Evolutionary conservation across 2,888 invertebrate species (phyloP).

Genomic region (Andrena fulva): DNA sequence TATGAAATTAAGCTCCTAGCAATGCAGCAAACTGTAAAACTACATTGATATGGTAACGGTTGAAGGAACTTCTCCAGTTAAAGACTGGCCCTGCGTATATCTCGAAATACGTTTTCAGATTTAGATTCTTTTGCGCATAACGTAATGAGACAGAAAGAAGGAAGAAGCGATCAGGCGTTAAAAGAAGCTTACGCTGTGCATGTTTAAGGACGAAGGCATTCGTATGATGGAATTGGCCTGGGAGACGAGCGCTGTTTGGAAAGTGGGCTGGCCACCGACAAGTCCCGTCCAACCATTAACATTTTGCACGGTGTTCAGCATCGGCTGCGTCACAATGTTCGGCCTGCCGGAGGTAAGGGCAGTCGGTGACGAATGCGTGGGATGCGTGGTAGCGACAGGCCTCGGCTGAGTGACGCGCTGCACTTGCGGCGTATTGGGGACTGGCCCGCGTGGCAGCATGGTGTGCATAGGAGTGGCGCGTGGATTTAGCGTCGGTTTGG

Average conservation of each 20-base stretch:
- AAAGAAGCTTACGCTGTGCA: slow-evolving; percentile 82
- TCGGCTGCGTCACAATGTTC: slow-evolving; percentile 77
- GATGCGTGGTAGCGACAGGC: slow-evolving; percentile 76
- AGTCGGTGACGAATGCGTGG: slow-evolving; percentile 80
- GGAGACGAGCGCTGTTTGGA: slow-evolving; percentile 81
- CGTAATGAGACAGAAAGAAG: background rate
- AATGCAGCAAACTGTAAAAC: background rate
- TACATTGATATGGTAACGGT: background rate
- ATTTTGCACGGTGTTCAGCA: slow-evolving; percentile 82
- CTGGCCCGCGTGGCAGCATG: slow-evolving; percentile 76
- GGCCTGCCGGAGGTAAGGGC: slow-evolving; percentile 77
- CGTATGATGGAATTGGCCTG: slow-evolving; percentile 82
- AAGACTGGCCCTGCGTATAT: background rate
- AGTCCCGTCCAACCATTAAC: slow-evolving; percentile 85
- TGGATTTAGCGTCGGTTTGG: slow-evolving; percentile 77
- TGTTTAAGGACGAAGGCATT: slow-evolving; percentile 79
- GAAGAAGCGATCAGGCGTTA: background rate
- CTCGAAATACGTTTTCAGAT: background rate
- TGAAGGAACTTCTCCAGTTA: background rate
- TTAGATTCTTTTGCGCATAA: background rate
- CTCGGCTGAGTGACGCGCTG: slow-evolving; percentile 80
- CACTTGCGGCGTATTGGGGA: slow-evolving; percentile 65
- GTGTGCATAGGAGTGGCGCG: slow-evolving; percentile 69
- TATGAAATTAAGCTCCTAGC: no score
- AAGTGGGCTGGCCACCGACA: slow-evolving; percentile 84